phyloP scores from a whole-genome alignment of 1,140 invertebrate genomes.

The Ditylenchus dipsaci region DNA sequence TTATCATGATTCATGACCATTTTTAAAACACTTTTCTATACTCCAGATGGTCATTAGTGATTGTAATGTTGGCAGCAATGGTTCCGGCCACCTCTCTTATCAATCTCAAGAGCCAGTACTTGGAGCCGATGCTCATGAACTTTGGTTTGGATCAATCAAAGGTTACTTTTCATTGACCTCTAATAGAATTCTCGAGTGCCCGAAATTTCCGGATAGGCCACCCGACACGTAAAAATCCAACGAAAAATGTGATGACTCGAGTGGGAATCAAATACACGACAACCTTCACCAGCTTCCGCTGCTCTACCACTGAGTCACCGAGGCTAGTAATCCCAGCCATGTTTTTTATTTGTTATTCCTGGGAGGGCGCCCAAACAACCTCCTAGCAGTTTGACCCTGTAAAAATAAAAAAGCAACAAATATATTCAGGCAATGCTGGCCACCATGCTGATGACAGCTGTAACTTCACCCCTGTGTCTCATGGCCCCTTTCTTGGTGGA shows the following conservation, averaged over 20 bases:
- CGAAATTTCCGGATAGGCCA: too few relatives aligned
- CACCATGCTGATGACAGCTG: slow-evolving; percentile 20
- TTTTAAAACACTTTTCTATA: too few relatives aligned
- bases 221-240: too few relatives aligned
- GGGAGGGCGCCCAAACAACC: too few relatives aligned
- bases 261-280: too few relatives aligned
- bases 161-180: background rate
- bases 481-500: slow-evolving; percentile 22
- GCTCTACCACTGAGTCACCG: too few relatives aligned
- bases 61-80: slow-evolving; percentile 16
- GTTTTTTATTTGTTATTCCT: background rate
- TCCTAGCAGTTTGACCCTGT: too few relatives aligned
- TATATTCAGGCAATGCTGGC: slow-evolving; percentile 19
- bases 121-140: slow-evolving; percentile 38
- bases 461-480: slow-evolving; percentile 24
- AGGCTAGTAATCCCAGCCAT: too few relatives aligned
- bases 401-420: slow-evolving; percentile 2
- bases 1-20: too few relatives aligned
- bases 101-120: slow-evolving; percentile 36
- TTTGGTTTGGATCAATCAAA: slow-evolving; percentile 32
- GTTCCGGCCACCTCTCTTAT: slow-evolving; percentile 26
- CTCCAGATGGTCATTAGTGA: slow-evolving; percentile 33
- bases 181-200: background rate
- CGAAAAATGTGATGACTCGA: too few relatives aligned
- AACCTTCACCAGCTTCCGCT: too few relatives aligned